phyloP scores from a whole-genome alignment of 2,113 vertebrate genomes.

The Channa argus region DNA sequence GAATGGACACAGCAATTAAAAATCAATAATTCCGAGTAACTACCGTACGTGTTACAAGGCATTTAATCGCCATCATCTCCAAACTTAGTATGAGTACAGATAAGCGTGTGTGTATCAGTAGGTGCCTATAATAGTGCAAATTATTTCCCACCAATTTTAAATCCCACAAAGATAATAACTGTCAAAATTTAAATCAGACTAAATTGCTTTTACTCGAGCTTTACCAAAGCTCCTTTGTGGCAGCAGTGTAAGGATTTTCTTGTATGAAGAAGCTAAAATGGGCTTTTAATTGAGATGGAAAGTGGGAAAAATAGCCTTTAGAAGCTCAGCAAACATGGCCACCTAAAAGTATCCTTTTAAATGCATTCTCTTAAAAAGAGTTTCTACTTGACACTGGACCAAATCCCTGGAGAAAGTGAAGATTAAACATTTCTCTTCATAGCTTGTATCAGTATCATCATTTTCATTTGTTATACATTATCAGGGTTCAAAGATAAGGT shows the following conservation, averaged over 20 bases:
- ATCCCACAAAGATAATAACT: slow-evolving; percentile 7
- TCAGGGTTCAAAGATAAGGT: background rate
- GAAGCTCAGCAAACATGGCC: background rate
- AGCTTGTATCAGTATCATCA: too few relatives aligned
- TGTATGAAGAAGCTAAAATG: background rate
- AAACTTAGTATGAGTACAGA: too few relatives aligned
- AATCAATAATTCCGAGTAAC: too few relatives aligned
- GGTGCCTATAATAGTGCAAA: background rate
- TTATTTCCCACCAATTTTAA: slow-evolving; percentile 13
- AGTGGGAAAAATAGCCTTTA: background rate
- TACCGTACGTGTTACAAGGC: too few relatives aligned
- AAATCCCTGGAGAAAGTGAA: background rate
- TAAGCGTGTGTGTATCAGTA: background rate
- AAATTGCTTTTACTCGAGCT: slow-evolving; percentile 41
- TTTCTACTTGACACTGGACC: too few relatives aligned
- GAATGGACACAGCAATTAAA: too few relatives aligned
- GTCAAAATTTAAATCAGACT: slow-evolving; percentile 22
- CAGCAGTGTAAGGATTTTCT: background rate
- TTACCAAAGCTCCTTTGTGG: slow-evolving; percentile 18
- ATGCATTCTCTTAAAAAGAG: background rate
- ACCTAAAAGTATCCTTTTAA: slow-evolving; percentile 9
- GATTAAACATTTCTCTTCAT: background rate
- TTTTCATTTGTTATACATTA: background rate
- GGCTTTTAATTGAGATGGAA: slow-evolving; percentile 13
- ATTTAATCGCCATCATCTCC: too few relatives aligned